Conservation (phyloP, 2,113 vertebrate species). For the Marmota flaviventris region DNA sequence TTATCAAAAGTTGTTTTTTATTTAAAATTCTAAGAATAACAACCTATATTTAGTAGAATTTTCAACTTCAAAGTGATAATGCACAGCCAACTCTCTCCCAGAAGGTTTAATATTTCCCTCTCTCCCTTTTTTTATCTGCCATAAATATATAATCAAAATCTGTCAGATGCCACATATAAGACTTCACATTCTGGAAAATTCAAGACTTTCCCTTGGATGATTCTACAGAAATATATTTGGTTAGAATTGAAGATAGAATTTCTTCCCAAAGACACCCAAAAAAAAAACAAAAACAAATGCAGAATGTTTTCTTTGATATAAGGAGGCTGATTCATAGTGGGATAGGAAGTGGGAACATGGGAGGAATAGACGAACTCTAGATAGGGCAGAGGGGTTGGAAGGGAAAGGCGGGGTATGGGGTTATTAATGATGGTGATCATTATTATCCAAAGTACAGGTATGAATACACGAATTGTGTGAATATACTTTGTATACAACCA, state of each 20-base stretch:
- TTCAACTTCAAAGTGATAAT: conserved; percentile 11
- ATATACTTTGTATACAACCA: too few relatives aligned
- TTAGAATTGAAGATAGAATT: neutral
- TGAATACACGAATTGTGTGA: too few relatives aligned
- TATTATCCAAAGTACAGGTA: too few relatives aligned
- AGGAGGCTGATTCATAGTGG: too few relatives aligned
- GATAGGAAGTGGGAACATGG: too few relatives aligned
- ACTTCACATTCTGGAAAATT: conserved; percentile 20
- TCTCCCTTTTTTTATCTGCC: neutral
- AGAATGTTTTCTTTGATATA: too few relatives aligned
- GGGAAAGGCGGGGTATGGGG: too few relatives aligned
- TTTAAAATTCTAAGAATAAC: conserved; percentile 50
- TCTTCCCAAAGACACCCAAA: neutral
- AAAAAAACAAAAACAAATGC: too few relatives aligned
- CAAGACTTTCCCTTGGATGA: neutral
- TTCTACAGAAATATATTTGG: neutral
- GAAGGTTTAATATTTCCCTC: neutral
- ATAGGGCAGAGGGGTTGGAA: too few relatives aligned
- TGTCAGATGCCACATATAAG: neutral
- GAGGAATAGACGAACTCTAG: too few relatives aligned
- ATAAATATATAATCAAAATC: conserved; percentile 65
- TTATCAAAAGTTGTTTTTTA: conserved; percentile 25
- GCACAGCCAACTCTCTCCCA: neutral
- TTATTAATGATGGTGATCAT: too few relatives aligned
- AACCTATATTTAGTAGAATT: neutral